These are phyloP conservation scores for Limosa lapponica DNA, from an alignment of 2,797 vertebrate species.

Conservation along the genomic window DNA sequence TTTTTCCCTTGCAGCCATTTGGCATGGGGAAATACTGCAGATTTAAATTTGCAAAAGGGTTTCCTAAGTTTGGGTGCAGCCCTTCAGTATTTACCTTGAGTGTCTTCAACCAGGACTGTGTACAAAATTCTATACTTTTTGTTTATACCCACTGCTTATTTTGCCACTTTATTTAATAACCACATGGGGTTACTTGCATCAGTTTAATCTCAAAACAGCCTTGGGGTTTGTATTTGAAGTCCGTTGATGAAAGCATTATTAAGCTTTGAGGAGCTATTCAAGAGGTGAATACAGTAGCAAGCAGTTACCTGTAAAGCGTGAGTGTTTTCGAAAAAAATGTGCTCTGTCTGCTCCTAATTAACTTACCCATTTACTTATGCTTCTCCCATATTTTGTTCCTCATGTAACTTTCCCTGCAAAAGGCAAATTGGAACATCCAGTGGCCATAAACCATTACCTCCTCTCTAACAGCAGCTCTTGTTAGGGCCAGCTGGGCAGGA, in stretches of 20 bases:
- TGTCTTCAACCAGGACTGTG: background rate
- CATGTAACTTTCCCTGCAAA: background rate
- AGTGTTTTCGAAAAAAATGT: background rate
- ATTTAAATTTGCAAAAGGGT: background rate
- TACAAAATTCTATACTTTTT: background rate
- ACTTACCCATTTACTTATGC: background rate
- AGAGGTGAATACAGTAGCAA: background rate
- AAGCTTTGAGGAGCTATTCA: background rate
- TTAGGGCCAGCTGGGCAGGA: background rate
- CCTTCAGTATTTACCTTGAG: background rate
- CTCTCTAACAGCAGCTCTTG: background rate
- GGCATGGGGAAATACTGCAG: background rate
- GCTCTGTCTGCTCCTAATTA: background rate
- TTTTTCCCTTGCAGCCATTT: background rate
- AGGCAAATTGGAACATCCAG: background rate
- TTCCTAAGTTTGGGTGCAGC: background rate
- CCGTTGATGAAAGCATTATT: background rate
- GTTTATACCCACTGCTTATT: background rate
- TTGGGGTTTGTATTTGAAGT: background rate
- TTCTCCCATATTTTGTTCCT: background rate
- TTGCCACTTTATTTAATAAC: background rate
- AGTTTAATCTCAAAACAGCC: background rate
- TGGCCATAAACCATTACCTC: background rate
- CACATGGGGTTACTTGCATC: background rate
- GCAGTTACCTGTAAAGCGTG: background rate